phyloP scores from a whole-genome alignment of 1,140 invertebrate genomes.

The Fopius arisanus region DNA sequence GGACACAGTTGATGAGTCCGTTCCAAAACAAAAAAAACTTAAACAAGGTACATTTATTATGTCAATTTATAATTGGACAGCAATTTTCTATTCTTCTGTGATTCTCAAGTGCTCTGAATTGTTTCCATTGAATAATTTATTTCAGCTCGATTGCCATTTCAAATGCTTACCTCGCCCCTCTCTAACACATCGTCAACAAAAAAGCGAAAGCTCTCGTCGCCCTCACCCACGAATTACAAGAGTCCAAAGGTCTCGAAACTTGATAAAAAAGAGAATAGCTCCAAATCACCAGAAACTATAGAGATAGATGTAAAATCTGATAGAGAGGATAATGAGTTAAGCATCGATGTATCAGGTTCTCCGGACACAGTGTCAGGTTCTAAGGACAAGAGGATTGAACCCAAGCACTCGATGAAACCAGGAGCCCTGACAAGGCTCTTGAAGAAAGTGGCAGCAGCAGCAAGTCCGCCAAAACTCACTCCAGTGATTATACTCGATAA shows the following conservation, averaged over 20 bases:
- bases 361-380: conserved; percentile 5
- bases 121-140: conserved; percentile 26
- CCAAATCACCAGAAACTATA: background rate
- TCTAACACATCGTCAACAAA: conserved; percentile 43
- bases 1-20: background rate
- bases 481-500: background rate
- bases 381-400: conserved; percentile 39
- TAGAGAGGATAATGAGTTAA: background rate
- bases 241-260: conserved; percentile 52
- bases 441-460: conserved; percentile 30
- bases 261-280: conserved; percentile 45
- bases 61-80: too few relatives aligned
- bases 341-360: background rate
- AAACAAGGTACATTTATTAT: background rate
- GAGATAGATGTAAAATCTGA: background rate
- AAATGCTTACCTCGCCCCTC: conserved; percentile 44
- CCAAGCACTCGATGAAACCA: conserved; percentile 38
- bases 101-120: background rate
- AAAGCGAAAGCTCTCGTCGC: conserved; percentile 53
- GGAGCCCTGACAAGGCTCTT: conserved; percentile 50
- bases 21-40: background rate
- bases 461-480: background rate
- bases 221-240: conserved; percentile 40
- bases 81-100: background rate
- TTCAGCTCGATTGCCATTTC: conserved; percentile 57